These are phyloP conservation scores for Macrosoma leucophasiata DNA, from an alignment of 2,888 invertebrate species.

Conservation along the genomic window DNA sequence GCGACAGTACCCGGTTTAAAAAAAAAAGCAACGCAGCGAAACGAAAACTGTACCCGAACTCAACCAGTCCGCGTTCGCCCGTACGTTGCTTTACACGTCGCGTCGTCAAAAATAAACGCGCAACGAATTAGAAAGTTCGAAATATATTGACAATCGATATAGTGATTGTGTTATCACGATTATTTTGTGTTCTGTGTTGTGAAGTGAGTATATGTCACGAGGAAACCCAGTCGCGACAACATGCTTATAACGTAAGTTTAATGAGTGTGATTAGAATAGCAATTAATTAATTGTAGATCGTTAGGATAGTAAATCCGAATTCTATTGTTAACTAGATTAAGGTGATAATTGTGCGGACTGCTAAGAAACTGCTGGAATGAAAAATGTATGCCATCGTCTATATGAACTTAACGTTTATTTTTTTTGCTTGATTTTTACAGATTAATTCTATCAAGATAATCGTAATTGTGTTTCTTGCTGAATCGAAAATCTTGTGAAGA, in stretches of 20 bases:
- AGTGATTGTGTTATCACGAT: conserved; percentile 41
- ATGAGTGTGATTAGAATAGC: conserved; percentile 36
- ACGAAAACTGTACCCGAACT: conserved; percentile 37
- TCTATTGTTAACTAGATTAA: too few relatives aligned
- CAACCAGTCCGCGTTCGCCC: conserved; percentile 48
- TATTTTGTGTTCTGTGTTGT: conserved; percentile 47
- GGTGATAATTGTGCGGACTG: too few relatives aligned
- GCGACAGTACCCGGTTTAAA: conserved; percentile 34
- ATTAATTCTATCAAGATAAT: too few relatives aligned
- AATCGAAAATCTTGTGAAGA: too few relatives aligned
- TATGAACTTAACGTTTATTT: too few relatives aligned
- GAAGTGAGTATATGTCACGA: conserved; percentile 57
- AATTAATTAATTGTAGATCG: conserved; percentile 38
- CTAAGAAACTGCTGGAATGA: too few relatives aligned
- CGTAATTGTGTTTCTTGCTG: too few relatives aligned
- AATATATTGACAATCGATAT: conserved; percentile 30
- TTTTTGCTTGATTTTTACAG: too few relatives aligned
- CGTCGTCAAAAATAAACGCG: conserved; percentile 40
- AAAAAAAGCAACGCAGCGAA: conserved; percentile 36
- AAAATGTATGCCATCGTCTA: too few relatives aligned
- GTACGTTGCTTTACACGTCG: conserved; percentile 46
- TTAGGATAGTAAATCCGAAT: too few relatives aligned
- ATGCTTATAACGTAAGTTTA: conserved; percentile 71
- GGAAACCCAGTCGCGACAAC: conserved; percentile 46
- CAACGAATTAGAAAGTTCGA: conserved; percentile 56